phyloP scores from a whole-genome alignment of 2,113 vertebrate species.

The Elanus axillaris region DNA sequence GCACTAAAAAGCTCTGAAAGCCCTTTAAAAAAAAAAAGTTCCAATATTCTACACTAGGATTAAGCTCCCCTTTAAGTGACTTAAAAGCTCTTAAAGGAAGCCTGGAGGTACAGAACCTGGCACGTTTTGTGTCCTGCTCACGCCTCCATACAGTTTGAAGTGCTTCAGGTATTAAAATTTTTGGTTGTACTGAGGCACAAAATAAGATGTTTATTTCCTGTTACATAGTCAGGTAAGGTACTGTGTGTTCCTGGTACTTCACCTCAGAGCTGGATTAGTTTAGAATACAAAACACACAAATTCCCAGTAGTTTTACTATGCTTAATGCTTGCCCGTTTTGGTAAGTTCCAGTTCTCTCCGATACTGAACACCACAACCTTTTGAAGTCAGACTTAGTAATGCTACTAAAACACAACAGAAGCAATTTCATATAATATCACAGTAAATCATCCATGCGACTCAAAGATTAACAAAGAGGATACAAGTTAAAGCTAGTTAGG shows the following conservation, averaged over 20 bases:
- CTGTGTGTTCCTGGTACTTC: neutral
- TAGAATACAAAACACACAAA: too few species aligned
- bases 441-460: neutral
- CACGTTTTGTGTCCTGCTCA: neutral
- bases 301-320: neutral
- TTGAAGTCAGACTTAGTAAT: neutral
- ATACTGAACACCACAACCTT: neutral
- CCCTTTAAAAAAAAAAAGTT: neutral
- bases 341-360: neutral
- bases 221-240: too few species aligned
- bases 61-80: neutral
- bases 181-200: neutral
- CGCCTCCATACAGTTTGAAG: neutral
- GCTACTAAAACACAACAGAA: neutral
- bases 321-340: too few species aligned
- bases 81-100: neutral
- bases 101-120: neutral
- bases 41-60: neutral
- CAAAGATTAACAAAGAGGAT: neutral
- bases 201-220: too few species aligned
- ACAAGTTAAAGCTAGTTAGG: neutral
- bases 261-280: neutral
- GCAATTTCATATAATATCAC: neutral
- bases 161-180: too few species aligned
- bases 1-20: neutral